phyloP scores from a whole-genome alignment of 1,140 invertebrate genomes.

The Coptotermes formosanus region DNA sequence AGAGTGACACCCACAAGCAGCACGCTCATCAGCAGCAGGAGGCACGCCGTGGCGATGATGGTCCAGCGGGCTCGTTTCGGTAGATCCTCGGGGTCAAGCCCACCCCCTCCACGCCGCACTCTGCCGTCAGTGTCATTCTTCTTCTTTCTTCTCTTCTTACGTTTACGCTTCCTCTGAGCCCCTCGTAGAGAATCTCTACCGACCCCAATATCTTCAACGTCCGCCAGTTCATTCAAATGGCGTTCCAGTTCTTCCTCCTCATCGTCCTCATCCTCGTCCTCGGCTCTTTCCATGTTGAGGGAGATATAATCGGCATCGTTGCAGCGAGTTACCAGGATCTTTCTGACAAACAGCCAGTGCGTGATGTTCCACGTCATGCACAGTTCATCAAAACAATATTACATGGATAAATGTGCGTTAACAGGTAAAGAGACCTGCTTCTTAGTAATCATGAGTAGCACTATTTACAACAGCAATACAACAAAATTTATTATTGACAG shows the following conservation, averaged over 20 bases:
- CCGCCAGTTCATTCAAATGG: not conserved
- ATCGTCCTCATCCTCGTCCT: conserved; percentile 27
- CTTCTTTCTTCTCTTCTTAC: conserved; percentile 35
- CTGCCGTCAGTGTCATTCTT: conserved; percentile 43
- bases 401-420: too few species aligned
- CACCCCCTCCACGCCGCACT: conserved; percentile 40
- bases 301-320: conserved; percentile 27
- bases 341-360: conserved; percentile 23
- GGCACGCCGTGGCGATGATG: conserved; percentile 81
- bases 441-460: too few species aligned
- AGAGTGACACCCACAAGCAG: conserved; percentile 84
- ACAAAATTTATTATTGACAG: too few species aligned
- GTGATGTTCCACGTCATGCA: not conserved
- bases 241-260: not conserved
- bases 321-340: conserved; percentile 24
- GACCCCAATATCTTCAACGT: not conserved
- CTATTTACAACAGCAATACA: too few species aligned
- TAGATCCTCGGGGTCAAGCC: conserved; percentile 71
- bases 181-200: not conserved
- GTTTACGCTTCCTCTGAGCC: not conserved
- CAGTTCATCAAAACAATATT: not conserved
- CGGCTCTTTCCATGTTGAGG: conserved; percentile 29
- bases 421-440: too few species aligned
- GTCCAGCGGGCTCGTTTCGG: conserved; percentile 81
- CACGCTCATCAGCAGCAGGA: conserved; percentile 81